A percentile compares a stretch with the other conserved stretches of the same genome.
Conservation (phyloP, 2,888 invertebrate species). For the Hyles lineata region DNA sequence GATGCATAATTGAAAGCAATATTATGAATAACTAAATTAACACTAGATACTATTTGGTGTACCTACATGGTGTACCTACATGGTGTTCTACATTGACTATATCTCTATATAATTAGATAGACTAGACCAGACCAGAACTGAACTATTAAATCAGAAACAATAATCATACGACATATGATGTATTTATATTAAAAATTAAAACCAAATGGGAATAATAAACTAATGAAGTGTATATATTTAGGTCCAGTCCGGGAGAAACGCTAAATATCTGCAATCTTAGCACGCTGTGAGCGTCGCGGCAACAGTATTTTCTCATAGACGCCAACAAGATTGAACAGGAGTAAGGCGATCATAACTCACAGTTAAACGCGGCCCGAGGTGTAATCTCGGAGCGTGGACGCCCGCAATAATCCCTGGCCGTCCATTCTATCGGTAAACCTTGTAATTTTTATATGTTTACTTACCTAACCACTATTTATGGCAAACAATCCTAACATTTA, state of each 20-base stretch:
- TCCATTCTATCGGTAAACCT: slow-evolving; percentile 65
- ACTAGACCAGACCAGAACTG: too few species aligned
- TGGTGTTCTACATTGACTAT: too few species aligned
- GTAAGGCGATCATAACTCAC: slow-evolving; percentile 81
- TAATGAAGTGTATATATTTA: neutral
- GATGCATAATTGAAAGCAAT: too few species aligned
- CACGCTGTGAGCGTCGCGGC: slow-evolving; percentile 63
- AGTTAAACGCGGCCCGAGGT: slow-evolving; percentile 73
- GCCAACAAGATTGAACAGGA: slow-evolving; percentile 76
- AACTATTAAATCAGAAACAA: too few species aligned
- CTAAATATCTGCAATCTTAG: slow-evolving; percentile 63
- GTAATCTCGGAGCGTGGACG: slow-evolving; percentile 76
- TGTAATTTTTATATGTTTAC: slow-evolving; percentile 62
- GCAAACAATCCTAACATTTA: slow-evolving; percentile 6
- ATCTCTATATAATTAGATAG: too few species aligned
- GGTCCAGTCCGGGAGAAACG: slow-evolving; percentile 27
- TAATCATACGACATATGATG: neutral
- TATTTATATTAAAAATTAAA: neutral
- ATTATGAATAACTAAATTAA: too few species aligned
- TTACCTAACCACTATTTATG: slow-evolving; percentile 29
- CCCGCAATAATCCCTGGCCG: slow-evolving; percentile 72
- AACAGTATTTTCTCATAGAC: slow-evolving; percentile 81
- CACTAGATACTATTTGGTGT: too few species aligned
- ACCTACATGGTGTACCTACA: too few species aligned
- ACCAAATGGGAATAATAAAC: neutral